These are phyloP conservation scores for Amorpha juglandis DNA, from an alignment of 2,888 invertebrate genomes.

Conservation along the genomic window DNA sequence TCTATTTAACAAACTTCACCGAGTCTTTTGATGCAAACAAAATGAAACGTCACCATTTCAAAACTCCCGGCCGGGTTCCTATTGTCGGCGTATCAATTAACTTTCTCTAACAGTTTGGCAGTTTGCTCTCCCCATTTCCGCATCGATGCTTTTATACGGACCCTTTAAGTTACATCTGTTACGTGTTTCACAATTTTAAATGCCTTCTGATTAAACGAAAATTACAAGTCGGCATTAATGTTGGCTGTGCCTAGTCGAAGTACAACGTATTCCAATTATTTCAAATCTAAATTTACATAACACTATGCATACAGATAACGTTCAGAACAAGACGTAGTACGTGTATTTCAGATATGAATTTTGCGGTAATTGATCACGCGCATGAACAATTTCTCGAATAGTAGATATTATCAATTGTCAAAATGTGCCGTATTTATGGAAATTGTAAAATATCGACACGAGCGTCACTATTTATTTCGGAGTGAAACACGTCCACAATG, in stretches of 20 bases:
- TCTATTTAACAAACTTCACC: constrained; percentile 55
- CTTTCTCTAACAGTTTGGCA: constrained; percentile 54
- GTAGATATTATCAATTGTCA: constrained; percentile 31
- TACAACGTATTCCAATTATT: constrained; percentile 9
- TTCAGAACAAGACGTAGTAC: neutral
- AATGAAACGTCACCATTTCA: constrained; percentile 51
- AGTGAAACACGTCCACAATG: constrained; percentile 35
- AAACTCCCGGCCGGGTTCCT: constrained; percentile 41
- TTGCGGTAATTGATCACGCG: constrained; percentile 8
- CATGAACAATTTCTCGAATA: constrained; percentile 15
- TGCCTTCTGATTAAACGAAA: constrained; percentile 5
- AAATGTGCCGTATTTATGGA: constrained; percentile 33
- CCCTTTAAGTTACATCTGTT: constrained; percentile 30
- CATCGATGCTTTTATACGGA: constrained; percentile 36
- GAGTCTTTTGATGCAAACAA: constrained; percentile 56
- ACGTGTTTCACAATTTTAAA: constrained; percentile 27
- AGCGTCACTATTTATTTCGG: constrained; percentile 35
- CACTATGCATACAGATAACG: constrained; percentile 15
- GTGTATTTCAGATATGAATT: constrained; percentile 4
- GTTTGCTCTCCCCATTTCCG: constrained; percentile 49
- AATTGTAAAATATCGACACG: constrained; percentile 35
- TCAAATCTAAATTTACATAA: constrained; percentile 10
- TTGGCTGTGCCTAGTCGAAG: neutral
- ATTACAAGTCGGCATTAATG: neutral
- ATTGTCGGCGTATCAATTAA: constrained; percentile 58